Conservation (phyloP, 2,113 vertebrate species). For the Daphoenositta chrysoptera region DNA sequence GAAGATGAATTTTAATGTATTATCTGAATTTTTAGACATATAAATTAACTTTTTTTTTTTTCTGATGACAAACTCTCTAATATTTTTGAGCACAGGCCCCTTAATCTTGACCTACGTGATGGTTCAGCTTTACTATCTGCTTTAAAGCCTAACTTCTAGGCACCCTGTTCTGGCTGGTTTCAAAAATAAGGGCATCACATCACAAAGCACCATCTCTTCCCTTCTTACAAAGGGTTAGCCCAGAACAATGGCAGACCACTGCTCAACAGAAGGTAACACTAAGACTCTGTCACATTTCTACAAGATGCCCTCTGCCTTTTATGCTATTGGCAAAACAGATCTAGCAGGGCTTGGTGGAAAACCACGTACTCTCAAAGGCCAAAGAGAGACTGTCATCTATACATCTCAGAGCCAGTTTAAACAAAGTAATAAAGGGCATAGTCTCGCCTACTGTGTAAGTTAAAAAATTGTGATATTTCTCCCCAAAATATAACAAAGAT, state of each 20-base stretch:
- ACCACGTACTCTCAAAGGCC: not conserved
- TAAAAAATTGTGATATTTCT: not conserved
- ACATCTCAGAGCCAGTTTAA: not conserved
- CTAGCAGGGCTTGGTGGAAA: not conserved
- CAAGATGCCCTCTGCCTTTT: not conserved
- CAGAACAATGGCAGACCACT: not conserved
- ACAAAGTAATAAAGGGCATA: not conserved
- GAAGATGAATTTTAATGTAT: not conserved
- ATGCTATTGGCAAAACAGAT: not conserved
- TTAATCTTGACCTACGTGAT: not conserved
- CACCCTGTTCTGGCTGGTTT: not conserved
- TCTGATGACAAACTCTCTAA: not conserved
- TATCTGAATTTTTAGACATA: not conserved
- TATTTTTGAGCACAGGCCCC: not conserved
- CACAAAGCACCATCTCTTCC: not conserved
- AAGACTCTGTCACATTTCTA: not conserved
- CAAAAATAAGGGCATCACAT: not conserved
- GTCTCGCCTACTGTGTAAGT: not conserved
- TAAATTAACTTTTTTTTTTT: not conserved
- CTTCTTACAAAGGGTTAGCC: not conserved
- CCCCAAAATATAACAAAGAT: not conserved
- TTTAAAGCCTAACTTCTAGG: not conserved
- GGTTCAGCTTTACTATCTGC: not conserved
- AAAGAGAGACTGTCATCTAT: not conserved
- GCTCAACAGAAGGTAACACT: not conserved